A percentile compares a stretch with the other conserved stretches of the same genome.
phyloP scores from a whole-genome alignment of 2,888 invertebrate species.

The Stenotaenia linearis region DNA sequence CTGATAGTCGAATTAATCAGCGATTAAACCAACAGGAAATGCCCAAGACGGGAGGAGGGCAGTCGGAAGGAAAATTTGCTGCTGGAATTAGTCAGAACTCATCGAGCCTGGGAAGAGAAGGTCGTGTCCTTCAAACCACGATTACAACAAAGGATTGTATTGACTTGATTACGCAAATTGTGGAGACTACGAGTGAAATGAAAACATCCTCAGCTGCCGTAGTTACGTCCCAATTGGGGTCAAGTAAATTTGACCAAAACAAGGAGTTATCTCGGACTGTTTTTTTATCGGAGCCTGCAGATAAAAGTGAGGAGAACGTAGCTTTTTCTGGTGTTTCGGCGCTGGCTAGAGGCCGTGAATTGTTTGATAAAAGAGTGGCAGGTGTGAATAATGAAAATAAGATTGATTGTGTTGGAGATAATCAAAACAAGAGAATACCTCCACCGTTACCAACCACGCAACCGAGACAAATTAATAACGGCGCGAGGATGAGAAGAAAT shows the following conservation, averaged over 20 bases:
- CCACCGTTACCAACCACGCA: slow-evolving; percentile 21
- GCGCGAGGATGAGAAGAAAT: neutral
- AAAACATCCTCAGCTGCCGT: neutral
- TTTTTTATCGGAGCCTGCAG: neutral
- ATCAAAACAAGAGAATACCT: neutral
- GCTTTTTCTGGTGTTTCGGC: neutral
- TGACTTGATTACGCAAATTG: neutral
- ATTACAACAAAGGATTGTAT: neutral
- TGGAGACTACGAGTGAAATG: neutral
- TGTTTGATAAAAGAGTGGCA: neutral
- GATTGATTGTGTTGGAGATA: neutral
- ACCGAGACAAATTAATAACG: neutral
- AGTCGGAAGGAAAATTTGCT: neutral
- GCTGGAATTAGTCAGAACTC: neutral
- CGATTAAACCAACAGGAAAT: neutral
- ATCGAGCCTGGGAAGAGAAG: neutral
- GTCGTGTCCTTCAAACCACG: neutral
- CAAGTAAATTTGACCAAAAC: slow-evolving; percentile 21
- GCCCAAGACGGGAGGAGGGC: neutral
- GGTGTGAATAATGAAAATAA: neutral
- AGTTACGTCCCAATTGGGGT: neutral
- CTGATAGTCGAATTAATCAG: neutral
- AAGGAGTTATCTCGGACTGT: neutral
- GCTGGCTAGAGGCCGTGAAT: neutral
- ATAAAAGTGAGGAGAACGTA: neutral